Evolutionary conservation across 2,888 invertebrate genomes (phyloP).

Genomic region (Meloe dianella): DNA sequence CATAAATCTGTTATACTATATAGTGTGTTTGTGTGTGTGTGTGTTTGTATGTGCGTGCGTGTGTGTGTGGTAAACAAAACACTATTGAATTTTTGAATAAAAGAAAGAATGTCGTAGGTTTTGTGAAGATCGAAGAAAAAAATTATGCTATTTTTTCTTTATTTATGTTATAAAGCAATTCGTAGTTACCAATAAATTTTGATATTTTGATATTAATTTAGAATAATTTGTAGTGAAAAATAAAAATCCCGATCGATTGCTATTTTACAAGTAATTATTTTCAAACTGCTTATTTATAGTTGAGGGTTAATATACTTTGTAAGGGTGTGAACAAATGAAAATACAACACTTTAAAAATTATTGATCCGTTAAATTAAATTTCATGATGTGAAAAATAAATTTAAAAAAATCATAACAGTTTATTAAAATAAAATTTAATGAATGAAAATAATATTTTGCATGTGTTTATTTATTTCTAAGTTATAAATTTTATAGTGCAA

Average conservation of each 20-base stretch:
- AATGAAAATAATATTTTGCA: conserved; percentile 11
- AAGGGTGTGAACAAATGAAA: neutral
- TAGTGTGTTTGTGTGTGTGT: too few species aligned
- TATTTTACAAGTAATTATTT: neutral
- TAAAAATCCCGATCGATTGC: neutral
- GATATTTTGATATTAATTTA: neutral
- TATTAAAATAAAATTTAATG: too few species aligned
- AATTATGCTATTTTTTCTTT: too few species aligned
- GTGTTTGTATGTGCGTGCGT: neutral
- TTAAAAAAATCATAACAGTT: too few species aligned
- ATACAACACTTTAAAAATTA: neutral
- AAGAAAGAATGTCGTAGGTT: too few species aligned
- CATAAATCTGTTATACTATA: conserved; percentile 15
- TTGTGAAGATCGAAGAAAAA: too few species aligned
- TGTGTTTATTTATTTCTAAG: conserved; percentile 16
- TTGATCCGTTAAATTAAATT: neutral
- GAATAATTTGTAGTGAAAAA: neutral
- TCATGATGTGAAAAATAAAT: too few species aligned
- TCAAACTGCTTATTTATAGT: neutral
- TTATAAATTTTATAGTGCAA: conserved; percentile 20
- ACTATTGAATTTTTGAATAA: too few species aligned
- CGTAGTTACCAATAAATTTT: too few species aligned
- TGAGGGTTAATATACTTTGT: neutral
- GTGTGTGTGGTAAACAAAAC: conserved; percentile 7
- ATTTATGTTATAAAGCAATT: too few species aligned